A percentile compares a stretch with the other conserved stretches of the same genome.
These are phyloP conservation scores for Germaria angustata DNA, from an alignment of 2,888 invertebrate genomes.

Conservation along the genomic window DNA sequence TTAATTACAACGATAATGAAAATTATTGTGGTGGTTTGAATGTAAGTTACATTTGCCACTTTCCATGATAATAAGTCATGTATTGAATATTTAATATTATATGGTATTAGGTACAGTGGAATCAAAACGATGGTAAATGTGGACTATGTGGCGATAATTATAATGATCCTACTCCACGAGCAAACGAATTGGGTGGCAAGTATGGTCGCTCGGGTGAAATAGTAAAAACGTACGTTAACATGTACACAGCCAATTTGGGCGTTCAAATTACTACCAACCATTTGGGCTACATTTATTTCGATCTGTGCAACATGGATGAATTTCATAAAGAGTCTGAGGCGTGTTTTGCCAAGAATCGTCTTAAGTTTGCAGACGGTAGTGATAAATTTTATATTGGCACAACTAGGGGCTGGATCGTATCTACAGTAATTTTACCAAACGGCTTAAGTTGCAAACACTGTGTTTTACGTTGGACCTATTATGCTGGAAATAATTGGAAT, in stretches of 20 bases:
- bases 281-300: conserved; percentile 80
- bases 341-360: conserved; percentile 80
- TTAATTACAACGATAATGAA: conserved; percentile 81
- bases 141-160: conserved; percentile 82
- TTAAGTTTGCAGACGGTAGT: conserved; percentile 76
- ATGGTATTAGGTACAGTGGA: conserved; percentile 78
- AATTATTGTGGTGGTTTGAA: conserved; percentile 82
- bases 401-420: conserved; percentile 71
- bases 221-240: conserved; percentile 78
- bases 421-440: conserved; percentile 77
- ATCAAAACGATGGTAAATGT: conserved; percentile 80
- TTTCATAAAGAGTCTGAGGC: conserved; percentile 80
- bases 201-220: conserved; percentile 81
- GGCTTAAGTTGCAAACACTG: conserved; percentile 81
- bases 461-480: conserved; percentile 82
- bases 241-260: conserved; percentile 71
- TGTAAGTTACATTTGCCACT: conserved; percentile 69
- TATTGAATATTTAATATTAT: neutral
- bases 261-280: conserved; percentile 81
- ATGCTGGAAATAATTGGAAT: conserved; percentile 82
- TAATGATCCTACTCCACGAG: conserved; percentile 79
- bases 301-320: conserved; percentile 81
- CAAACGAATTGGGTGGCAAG: conserved; percentile 82
- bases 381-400: conserved; percentile 69
- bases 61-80: neutral